Evolutionary conservation across 2,888 invertebrate genomes (phyloP), one percentile per base, ranked within the genome.

Genomic region (Axea sp.): DNA sequence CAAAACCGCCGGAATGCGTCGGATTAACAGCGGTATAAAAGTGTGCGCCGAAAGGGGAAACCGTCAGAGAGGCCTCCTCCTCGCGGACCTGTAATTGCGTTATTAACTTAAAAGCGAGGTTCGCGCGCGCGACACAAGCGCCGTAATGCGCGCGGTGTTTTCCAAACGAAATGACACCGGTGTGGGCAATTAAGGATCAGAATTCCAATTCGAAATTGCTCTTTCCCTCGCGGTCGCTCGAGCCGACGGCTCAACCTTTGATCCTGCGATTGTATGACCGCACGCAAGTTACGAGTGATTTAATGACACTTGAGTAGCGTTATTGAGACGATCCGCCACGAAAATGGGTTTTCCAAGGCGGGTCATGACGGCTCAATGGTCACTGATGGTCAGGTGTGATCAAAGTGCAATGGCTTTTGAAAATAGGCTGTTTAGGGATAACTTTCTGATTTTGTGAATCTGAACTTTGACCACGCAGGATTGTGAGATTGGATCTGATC

Each of bases 51-150:
- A 55, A 47, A 65, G 65, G 51, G 62, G 62, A 49, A 17, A 47
- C 19, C 33, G 64, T 26, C 57, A 51, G 39, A 51, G 37, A 45
- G 49, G n/a, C n/a, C n/a, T n/a, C 77, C n/a, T n/a, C 76, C 76
- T 79, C 78, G 78, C 81, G 73, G 75, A 67, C 77, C 77, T 62
- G 82, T 83, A 82, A 83, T 83, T 83, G 82, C 82, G 80, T 83
- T 83, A 83, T 83, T 83, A 82, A 79, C 81, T 80, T 80, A 81
- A 83, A 80, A 82, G 81, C 67, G 77, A 80, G 82, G 82, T 82
- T 77, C 79, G 62, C 75, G 76, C 76, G 78, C 51, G 62, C 55
- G 65, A 65, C 55, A 55, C 45, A 43, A 41, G 26, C 64, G 47
- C 60, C 12, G 55, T 49, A 53, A 47, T 39, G 19, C 14, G 11